Conservation (phyloP, 2,797 vertebrate genomes). For the Paratrypauchen microcephalus region DNA sequence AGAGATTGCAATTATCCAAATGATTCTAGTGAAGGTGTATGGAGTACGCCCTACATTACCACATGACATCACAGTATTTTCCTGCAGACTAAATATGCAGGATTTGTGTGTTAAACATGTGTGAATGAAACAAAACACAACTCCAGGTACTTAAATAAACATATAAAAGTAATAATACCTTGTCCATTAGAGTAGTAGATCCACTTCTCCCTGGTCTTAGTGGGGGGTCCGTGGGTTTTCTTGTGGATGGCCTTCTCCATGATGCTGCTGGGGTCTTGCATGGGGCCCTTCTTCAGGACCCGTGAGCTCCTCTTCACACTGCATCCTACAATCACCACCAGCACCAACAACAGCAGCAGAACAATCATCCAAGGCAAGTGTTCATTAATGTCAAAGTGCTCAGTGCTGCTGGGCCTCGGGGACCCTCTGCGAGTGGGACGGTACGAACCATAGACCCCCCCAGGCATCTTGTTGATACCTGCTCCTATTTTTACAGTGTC, state of each 20-base stretch:
- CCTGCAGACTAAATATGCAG: too few species aligned
- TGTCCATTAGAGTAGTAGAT: slow-evolving; percentile 93
- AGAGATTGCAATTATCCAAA: too few species aligned
- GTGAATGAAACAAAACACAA: too few species aligned
- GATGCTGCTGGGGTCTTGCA: slow-evolving; percentile 93
- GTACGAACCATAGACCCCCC: slow-evolving; percentile 54
- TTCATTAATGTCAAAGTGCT: slow-evolving; percentile 96
- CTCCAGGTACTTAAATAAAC: too few species aligned
- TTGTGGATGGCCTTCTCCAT: slow-evolving; percentile 92
- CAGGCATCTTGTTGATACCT: slow-evolving; percentile 31
- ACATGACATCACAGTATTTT: too few species aligned
- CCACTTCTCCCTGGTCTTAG: slow-evolving; percentile 90
- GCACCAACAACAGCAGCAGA: slow-evolving; percentile 88
- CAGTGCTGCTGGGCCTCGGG: slow-evolving; percentile 80
- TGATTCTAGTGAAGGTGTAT: too few species aligned
- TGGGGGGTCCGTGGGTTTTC: slow-evolving; percentile 76
- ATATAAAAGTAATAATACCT: slow-evolving; percentile 67
- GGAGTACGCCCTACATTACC: too few species aligned
- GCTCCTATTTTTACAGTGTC: slow-evolving; percentile 55
- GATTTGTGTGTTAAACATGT: too few species aligned
- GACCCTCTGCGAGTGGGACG: slow-evolving; percentile 83
- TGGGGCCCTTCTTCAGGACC: slow-evolving; percentile 91
- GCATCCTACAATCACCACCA: slow-evolving; percentile 93
- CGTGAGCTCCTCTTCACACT: slow-evolving; percentile 91
- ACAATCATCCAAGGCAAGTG: slow-evolving; percentile 98